Conservation (phyloP, 2,113 vertebrate genomes). For the Pelobates fuscus region DNA sequence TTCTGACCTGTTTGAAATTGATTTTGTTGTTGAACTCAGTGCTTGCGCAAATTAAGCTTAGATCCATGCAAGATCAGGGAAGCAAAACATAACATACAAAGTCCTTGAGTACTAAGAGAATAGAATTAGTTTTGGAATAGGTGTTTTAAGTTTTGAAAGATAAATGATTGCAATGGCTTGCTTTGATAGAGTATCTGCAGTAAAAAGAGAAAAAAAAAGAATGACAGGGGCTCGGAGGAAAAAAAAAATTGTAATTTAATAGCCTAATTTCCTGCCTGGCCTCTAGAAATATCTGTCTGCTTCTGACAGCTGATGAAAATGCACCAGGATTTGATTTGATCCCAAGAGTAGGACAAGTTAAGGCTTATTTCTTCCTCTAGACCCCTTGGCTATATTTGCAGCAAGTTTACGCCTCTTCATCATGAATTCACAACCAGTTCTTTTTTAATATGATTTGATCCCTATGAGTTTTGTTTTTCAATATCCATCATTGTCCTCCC, state of each 20-base stretch:
- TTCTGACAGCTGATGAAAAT: slow-evolving; percentile 89
- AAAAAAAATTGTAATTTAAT: slow-evolving; percentile 89
- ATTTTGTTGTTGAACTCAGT: slow-evolving; percentile 88
- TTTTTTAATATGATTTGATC: slow-evolving; percentile 38
- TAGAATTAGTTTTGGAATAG: slow-evolving; percentile 70
- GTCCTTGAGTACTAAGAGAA: slow-evolving; percentile 62
- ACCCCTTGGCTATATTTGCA: slow-evolving; percentile 47
- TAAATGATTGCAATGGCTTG: slow-evolving; percentile 85
- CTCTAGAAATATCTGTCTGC: slow-evolving; percentile 80
- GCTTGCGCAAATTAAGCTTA: slow-evolving; percentile 82
- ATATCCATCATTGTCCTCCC: slow-evolving; percentile 44
- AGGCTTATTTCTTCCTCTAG: slow-evolving; percentile 66
- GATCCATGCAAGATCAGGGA: slow-evolving; percentile 76
- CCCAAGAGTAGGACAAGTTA: slow-evolving; percentile 75
- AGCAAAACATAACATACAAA: slow-evolving; percentile 72
- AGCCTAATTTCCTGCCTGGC: slow-evolving; percentile 90
- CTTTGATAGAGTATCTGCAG: slow-evolving; percentile 88
- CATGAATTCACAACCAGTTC: slow-evolving; percentile 39
- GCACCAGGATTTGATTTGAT: slow-evolving; percentile 80
- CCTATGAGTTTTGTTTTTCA: slow-evolving; percentile 37
- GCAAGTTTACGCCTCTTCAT: slow-evolving; percentile 48
- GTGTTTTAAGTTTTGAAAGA: slow-evolving; percentile 83
- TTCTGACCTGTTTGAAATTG: slow-evolving; percentile 87
- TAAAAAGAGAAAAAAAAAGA: slow-evolving; percentile 63
- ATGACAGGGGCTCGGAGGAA: slow-evolving; percentile 72